phyloP scores from a whole-genome alignment of 35 echinoderm and acorn worm genomes.

The Ophiothrix spiculata region DNA sequence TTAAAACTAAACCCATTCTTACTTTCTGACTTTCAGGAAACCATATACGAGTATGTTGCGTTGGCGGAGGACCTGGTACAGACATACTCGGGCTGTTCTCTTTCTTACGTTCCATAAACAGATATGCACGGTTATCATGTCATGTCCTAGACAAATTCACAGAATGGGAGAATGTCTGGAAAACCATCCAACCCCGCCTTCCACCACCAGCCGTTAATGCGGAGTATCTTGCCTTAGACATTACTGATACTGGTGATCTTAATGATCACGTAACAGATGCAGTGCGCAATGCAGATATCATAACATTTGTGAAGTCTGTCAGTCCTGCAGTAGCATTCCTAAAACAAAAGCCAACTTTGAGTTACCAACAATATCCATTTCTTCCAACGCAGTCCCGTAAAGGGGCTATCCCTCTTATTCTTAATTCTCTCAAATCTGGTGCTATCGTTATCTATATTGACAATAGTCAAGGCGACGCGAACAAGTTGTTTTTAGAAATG shows the following conservation, averaged over 20 bases:
- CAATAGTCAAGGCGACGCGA: neutral
- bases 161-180: slow-evolving; percentile 6
- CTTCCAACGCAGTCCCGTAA: neutral
- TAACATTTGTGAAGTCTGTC: slow-evolving; percentile 22
- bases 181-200: neutral
- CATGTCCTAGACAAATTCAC: neutral
- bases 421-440: slow-evolving; percentile 1
- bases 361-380: neutral
- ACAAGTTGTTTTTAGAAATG: neutral
- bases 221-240: neutral
- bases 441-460: slow-evolving; percentile 19
- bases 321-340: neutral
- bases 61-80: slow-evolving; percentile 32
- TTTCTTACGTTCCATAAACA: neutral
- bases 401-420: neutral
- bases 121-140: neutral
- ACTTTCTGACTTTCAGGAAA: neutral
- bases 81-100: slow-evolving; percentile 8
- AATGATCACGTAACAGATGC: neutral
- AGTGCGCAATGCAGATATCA: neutral
- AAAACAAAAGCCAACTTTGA: neutral
- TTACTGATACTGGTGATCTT: neutral
- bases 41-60: slow-evolving; percentile 25
- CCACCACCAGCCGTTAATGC: neutral
- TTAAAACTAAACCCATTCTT: too few relatives aligned